Evolutionary conservation across 2,113 vertebrate genomes (phyloP).

Genomic region (Neolamprologus sp.): DNA sequence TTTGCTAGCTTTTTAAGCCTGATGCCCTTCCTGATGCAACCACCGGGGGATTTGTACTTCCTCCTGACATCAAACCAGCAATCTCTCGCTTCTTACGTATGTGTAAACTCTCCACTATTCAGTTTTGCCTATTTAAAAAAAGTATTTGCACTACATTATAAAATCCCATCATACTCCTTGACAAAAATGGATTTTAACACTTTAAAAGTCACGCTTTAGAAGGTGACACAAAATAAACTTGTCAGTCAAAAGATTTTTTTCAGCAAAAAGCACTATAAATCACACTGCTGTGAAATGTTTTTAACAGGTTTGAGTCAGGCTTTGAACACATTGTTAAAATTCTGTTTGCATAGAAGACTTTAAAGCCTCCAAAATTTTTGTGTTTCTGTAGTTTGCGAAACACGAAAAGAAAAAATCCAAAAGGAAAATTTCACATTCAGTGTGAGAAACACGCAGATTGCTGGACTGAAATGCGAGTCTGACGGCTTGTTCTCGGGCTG

Average conservation of each 20-base stretch:
- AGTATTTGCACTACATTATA: neutral
- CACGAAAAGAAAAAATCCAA: neutral
- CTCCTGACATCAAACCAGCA: neutral
- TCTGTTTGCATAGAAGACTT: neutral
- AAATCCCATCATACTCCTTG: neutral
- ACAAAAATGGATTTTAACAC: neutral
- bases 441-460: neutral
- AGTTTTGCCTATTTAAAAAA: accelerated
- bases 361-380: neutral
- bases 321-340: neutral
- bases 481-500: neutral
- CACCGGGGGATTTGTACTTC: neutral
- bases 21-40: neutral
- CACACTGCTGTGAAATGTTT: neutral
- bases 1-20: neutral
- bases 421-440: neutral
- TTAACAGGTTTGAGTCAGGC: neutral
- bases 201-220: neutral
- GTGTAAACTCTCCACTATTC: neutral
- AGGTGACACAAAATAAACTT: neutral
- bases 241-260: neutral
- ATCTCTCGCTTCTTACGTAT: neutral
- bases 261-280: neutral
- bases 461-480: neutral
- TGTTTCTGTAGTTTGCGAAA: neutral